A percentile compares a stretch with the other conserved stretches of the same genome.
Conservation (phyloP, 2,888 invertebrate species). For the Chalcis sispes region DNA sequence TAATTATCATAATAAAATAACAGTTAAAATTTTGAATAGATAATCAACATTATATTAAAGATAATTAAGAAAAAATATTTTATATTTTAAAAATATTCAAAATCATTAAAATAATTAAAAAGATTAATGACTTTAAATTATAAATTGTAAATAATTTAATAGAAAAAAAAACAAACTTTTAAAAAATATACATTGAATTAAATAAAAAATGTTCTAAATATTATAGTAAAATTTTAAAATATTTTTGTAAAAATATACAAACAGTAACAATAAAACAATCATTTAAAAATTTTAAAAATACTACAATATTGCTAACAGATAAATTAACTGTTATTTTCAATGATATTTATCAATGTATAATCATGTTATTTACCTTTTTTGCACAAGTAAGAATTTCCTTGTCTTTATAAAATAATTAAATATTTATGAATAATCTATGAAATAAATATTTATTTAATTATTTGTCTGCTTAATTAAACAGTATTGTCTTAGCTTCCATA, state of each 20-base stretch:
- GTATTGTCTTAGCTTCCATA: neutral
- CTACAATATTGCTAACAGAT: neutral
- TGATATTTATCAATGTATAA: neutral
- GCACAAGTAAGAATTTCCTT: neutral
- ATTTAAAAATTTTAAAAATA: neutral
- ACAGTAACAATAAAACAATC: neutral
- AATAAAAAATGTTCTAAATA: too few relatives aligned
- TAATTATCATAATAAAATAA: too few relatives aligned
- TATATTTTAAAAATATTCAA: neutral
- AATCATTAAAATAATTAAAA: too few relatives aligned
- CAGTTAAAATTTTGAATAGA: too few relatives aligned
- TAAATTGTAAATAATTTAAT: too few relatives aligned
- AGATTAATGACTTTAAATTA: too few relatives aligned
- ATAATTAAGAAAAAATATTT: conserved; percentile 13
- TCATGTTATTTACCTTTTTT: conserved; percentile 22
- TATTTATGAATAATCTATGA: neutral
- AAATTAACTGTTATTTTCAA: conserved; percentile 3
- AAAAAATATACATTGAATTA: too few relatives aligned
- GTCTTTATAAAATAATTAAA: conserved; percentile 1
- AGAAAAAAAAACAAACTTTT: too few relatives aligned
- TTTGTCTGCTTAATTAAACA: too few relatives aligned
- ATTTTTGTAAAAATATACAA: too few relatives aligned
- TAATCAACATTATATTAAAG: too few relatives aligned
- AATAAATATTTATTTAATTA: neutral
- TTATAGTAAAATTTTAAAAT: too few relatives aligned